These are phyloP conservation scores for Gasterosteus aculeatus DNA, from an alignment of 2,113 vertebrate species.

Conservation along the genomic window DNA sequence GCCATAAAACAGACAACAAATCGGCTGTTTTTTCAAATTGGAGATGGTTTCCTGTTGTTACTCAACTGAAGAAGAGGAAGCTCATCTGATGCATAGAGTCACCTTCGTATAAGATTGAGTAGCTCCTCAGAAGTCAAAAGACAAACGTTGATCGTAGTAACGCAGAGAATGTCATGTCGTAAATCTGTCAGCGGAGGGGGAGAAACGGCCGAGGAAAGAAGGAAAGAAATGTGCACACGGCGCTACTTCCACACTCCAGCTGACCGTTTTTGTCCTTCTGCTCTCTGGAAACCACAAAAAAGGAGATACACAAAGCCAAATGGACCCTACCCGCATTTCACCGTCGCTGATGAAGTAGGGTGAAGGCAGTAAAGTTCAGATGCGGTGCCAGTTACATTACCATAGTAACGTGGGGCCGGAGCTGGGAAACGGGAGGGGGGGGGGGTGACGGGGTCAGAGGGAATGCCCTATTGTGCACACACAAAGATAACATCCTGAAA, in stretches of 20 bases:
- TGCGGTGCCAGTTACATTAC: conserved; percentile 13
- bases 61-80: background rate
- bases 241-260: background rate
- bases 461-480: conserved; percentile 38
- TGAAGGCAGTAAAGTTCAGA: conserved; percentile 28
- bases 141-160: conserved; percentile 62
- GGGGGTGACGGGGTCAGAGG: conserved; percentile 26
- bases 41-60: background rate
- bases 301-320: background rate
- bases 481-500: conserved; percentile 35
- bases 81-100: conserved; percentile 18
- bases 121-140: conserved; percentile 15
- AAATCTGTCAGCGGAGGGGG: conserved; percentile 50
- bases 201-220: conserved; percentile 3
- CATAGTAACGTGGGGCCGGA: conserved; percentile 49
- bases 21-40: background rate
- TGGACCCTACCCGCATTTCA: background rate
- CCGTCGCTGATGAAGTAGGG: background rate
- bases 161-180: conserved; percentile 41
- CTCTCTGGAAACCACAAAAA: conserved; percentile 7
- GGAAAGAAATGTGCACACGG: conserved; percentile 6
- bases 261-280: background rate
- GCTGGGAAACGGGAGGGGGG: conserved; percentile 28
- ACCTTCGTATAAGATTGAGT: conserved; percentile 34
- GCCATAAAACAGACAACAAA: conserved; percentile 1